Conservation (phyloP, 2,113 vertebrate genomes). For the Bufo bufo region DNA sequence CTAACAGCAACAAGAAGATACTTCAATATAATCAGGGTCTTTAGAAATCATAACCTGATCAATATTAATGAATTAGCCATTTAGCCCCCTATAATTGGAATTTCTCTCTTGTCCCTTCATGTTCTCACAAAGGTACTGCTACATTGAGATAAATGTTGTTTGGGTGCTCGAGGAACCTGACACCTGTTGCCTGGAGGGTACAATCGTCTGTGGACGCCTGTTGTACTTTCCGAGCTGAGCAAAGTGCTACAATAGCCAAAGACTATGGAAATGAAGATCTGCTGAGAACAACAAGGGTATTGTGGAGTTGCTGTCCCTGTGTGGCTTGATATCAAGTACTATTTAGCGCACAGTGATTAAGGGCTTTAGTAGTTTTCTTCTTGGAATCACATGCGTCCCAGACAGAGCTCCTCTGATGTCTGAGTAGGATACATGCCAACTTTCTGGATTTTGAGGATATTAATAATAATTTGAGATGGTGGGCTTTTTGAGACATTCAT, state of each 20-base stretch:
- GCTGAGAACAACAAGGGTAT: slow-evolving; percentile 72
- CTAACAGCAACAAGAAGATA: background rate
- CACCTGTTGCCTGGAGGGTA: slow-evolving; percentile 57
- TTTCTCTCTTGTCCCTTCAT: slow-evolving; percentile 50
- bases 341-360: slow-evolving; percentile 64
- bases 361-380: slow-evolving; percentile 64
- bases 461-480: slow-evolving; percentile 52
- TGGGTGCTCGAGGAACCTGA: slow-evolving; percentile 46
- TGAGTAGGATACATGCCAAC: slow-evolving; percentile 59
- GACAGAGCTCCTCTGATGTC: slow-evolving; percentile 67
- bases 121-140: slow-evolving; percentile 40
- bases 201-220: slow-evolving; percentile 67
- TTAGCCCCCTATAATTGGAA: slow-evolving; percentile 44
- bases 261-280: slow-evolving; percentile 70
- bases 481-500: slow-evolving; percentile 36
- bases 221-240: slow-evolving; percentile 65
- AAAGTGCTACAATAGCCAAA: slow-evolving; percentile 66
- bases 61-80: slow-evolving; percentile 44
- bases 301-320: slow-evolving; percentile 63
- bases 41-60: background rate
- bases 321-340: slow-evolving; percentile 14
- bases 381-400: slow-evolving; percentile 72
- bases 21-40: background rate
- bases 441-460: slow-evolving; percentile 59
- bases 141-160: slow-evolving; percentile 54